phyloP scores from a whole-genome alignment of 2,113 vertebrate species.

The Chinchilla lanigera region DNA sequence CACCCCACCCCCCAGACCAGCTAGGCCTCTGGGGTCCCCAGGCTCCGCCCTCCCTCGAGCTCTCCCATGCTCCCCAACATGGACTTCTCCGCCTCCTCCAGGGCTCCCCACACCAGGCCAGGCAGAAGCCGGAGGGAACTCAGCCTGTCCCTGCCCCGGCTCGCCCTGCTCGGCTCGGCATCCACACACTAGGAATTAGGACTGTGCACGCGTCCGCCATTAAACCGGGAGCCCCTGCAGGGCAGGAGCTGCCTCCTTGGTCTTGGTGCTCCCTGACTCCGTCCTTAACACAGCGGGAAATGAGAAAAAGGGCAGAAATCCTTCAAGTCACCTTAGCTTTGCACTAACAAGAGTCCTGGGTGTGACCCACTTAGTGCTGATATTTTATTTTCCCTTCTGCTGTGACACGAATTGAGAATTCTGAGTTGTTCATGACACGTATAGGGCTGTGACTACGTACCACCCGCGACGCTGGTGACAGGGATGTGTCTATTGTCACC shows the following conservation, averaged over 20 bases:
- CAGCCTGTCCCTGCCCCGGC: not conserved
- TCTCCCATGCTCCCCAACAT: not conserved
- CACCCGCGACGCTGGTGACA: not conserved
- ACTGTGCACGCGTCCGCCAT: not conserved
- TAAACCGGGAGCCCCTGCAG: not conserved
- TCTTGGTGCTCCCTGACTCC: not conserved
- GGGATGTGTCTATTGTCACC: not conserved
- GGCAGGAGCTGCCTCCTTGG: not conserved
- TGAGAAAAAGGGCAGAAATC: not conserved
- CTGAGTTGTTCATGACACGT: not conserved
- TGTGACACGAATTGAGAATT: not conserved
- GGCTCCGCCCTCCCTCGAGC: too few relatives aligned
- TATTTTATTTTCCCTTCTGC: not conserved
- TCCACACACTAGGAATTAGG: not conserved
- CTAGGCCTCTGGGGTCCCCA: too few relatives aligned
- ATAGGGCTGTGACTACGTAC: not conserved
- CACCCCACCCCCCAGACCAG: not conserved
- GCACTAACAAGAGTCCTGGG: not conserved
- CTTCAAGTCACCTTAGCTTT: not conserved
- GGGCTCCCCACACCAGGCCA: not conserved
- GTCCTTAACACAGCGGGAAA: not conserved
- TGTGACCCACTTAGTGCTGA: not conserved
- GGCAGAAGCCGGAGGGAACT: not conserved
- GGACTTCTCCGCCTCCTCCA: not conserved
- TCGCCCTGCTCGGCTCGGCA: not conserved